Conservation (phyloP, 2,113 vertebrate species). For the Butorides virescens region DNA sequence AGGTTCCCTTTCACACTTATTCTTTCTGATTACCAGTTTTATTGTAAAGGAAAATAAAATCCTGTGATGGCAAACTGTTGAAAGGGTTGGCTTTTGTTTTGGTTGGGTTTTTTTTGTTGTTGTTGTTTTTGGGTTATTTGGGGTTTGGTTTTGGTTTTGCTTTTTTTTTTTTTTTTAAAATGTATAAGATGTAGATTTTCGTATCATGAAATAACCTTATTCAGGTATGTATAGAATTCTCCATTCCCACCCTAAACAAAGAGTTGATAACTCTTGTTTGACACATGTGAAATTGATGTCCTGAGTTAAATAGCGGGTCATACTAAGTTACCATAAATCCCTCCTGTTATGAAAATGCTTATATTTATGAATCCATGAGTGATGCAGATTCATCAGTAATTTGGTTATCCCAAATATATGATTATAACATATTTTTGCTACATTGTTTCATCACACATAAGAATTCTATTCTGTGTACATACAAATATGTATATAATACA, state of each 20-base stretch:
- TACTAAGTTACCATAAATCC: not conserved
- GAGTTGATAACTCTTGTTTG: not conserved
- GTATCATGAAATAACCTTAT: not conserved
- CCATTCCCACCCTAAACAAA: not conserved
- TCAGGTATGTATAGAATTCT: not conserved
- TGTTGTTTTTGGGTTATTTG: not conserved
- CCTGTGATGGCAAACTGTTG: not conserved
- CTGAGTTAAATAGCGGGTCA: not conserved
- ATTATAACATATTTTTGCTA: not conserved
- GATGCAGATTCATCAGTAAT: not conserved
- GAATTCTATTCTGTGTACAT: not conserved
- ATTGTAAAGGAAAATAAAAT: not conserved
- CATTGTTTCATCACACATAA: accelerated
- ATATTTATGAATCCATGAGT: not conserved
- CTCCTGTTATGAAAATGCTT: not conserved
- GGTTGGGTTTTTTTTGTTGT: not conserved
- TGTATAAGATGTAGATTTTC: not conserved
- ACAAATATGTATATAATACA: not conserved
- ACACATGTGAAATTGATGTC: not conserved
- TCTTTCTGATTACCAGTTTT: not conserved
- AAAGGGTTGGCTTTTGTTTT: not conserved
- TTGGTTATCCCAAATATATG: not conserved
- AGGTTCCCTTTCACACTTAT: not conserved
- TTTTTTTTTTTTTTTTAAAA: not conserved
- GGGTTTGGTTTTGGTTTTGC: not conserved